These are phyloP conservation scores for Thysanoteuthis rhombus DNA, from an alignment of 2,888 invertebrate species.

Conservation along the genomic window DNA sequence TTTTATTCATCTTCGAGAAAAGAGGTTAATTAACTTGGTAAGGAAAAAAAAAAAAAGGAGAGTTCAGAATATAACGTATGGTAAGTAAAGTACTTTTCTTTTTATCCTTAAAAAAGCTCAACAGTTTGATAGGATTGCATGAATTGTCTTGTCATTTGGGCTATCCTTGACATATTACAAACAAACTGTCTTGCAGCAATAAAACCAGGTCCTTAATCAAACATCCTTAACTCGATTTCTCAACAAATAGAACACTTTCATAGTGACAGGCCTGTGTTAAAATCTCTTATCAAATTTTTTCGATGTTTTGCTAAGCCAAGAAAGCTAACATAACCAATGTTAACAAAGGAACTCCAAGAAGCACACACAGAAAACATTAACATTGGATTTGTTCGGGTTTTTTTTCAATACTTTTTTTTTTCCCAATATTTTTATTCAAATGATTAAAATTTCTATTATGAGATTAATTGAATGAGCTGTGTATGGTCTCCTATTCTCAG, in stretches of 20 bases:
- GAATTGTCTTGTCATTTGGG: neutral
- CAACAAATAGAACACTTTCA: neutral
- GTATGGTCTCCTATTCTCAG: too few relatives aligned
- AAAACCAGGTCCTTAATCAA: neutral
- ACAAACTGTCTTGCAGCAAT: neutral
- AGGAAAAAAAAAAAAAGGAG: neutral
- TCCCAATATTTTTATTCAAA: neutral
- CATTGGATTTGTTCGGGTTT: neutral
- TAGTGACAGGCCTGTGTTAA: neutral
- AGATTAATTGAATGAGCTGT: neutral
- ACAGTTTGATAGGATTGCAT: neutral
- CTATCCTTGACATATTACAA: neutral
- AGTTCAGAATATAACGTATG: neutral
- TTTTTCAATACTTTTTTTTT: neutral
- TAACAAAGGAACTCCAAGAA: neutral
- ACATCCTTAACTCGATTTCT: neutral
- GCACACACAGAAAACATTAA: neutral
- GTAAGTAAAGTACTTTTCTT: neutral
- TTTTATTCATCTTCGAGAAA: too few relatives aligned
- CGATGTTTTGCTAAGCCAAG: neutral
- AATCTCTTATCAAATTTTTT: neutral
- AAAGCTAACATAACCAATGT: neutral
- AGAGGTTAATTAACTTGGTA: neutral
- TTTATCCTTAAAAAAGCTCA: neutral
- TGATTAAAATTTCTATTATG: neutral